Percentiles rank a stretch among this genome's conserved stretches.
Evolutionary conservation across 2,113 vertebrate species (phyloP).

Genomic region (Pachyramphus minor): DNA sequence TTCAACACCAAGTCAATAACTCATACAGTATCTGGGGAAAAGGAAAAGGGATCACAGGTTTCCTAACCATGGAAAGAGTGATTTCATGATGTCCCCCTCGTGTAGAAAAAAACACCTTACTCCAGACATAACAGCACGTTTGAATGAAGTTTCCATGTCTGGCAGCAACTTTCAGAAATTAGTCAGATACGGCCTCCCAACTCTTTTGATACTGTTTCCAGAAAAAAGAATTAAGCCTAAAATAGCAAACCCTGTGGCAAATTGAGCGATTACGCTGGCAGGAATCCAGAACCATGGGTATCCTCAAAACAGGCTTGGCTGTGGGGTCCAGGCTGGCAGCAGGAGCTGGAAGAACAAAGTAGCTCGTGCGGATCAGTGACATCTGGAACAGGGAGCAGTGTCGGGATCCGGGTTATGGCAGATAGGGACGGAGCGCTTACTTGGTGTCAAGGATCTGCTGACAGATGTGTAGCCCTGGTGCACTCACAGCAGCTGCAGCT

Average conservation of each 20-base stretch:
- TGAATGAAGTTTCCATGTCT: background rate
- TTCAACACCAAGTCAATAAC: background rate
- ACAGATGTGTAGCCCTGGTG: background rate
- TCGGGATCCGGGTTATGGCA: background rate
- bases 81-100: background rate
- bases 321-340: background rate
- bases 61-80: background rate
- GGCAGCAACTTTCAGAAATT: background rate
- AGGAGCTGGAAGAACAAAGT: background rate
- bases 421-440: background rate
- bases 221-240: background rate
- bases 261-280: background rate
- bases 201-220: background rate
- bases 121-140: background rate
- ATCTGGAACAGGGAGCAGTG: fast-evolving
- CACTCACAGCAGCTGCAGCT: background rate
- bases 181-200: background rate
- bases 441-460: background rate
- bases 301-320: background rate
- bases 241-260: conserved; percentile 31
- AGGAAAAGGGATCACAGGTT: background rate
- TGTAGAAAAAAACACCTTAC: background rate
- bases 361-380: fast-evolving
- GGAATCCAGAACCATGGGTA: background rate
- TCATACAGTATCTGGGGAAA: background rate